These are phyloP conservation scores for Spinus pinus DNA, from an alignment of 2,797 vertebrate genomes.

Conservation along the genomic window DNA sequence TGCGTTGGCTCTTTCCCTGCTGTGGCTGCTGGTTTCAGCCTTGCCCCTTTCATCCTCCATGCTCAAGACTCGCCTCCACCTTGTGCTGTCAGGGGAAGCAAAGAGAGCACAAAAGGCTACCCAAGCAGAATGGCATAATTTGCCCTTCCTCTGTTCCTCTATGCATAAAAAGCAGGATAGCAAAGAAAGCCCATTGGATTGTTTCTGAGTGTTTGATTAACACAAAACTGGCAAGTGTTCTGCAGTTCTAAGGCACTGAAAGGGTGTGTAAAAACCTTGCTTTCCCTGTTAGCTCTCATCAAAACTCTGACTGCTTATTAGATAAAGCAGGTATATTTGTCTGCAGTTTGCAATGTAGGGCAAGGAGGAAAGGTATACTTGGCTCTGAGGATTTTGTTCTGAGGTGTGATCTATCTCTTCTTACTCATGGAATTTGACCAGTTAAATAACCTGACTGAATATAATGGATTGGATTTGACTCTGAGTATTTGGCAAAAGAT, in stretches of 20 bases:
- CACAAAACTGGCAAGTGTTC: not conserved
- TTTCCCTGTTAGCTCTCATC: not conserved
- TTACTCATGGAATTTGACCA: not conserved
- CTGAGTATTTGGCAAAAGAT: not conserved
- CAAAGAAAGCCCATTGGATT: not conserved
- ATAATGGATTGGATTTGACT: not conserved
- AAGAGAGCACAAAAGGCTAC: not conserved
- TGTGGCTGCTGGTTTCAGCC: not conserved
- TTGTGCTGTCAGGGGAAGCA: not conserved
- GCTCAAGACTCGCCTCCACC: fast-evolving
- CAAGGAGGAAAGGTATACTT: not conserved
- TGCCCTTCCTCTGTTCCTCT: not conserved
- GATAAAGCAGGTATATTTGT: not conserved
- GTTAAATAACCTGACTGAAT: not conserved
- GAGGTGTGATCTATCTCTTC: not conserved
- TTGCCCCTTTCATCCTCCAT: not conserved
- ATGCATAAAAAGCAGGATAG: not conserved
- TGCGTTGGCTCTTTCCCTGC: not conserved
- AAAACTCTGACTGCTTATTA: not conserved
- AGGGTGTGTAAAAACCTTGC: not conserved
- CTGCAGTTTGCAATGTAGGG: not conserved
- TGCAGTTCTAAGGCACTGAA: not conserved
- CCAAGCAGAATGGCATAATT: not conserved
- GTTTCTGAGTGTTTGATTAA: not conserved
- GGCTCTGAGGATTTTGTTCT: not conserved